Base-by-base conservation (phyloP, 2,888 invertebrate genomes). In the Panopea generosa region DNA sequence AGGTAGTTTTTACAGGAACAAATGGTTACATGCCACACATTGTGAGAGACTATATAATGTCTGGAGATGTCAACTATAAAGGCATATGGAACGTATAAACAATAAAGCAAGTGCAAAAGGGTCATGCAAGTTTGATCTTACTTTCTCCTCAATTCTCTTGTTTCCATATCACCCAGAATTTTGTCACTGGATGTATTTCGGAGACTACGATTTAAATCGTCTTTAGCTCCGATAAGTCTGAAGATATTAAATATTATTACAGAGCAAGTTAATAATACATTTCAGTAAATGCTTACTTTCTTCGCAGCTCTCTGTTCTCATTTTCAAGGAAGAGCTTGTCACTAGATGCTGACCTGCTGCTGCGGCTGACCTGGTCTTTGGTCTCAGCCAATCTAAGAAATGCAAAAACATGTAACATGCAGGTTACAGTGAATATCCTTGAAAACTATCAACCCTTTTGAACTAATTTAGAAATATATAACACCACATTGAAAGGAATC, bases 121-220 rank as follows among this genome's bases (percentile, higher is more conserved):
- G 70, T 70, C 73, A 77, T 69, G 71, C 66, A 69, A 68, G 65
- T 27, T 33, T 20, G 29, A 29, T 84, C 89, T 87, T 87, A 92
- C 92, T 91, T 91, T 73, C 88, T 74, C 60, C 89, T 76, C 29
- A 92, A 87, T 52, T 92, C 91, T 38, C 86, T 77, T 47, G 86
- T 76, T 79, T 92, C 92, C 65, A 88, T 82, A 57, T 92, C 91
- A 18, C 86, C 84, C 61, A 91, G 88, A 86, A 92, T 92, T 83
- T 92, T 91, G 53, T 90, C 91, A 78, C 90, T 91, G 50, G 88
- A 87, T 2, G 91, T 88, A 26, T 84, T 79, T 38, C 90, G 82
- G 63, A 89, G 76, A 61, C 86, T 89, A 61, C 86, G 82, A 77
- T 89, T 89, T 68, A 92, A 84, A 77, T 91, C 90, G 59, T 88